Evolutionary conservation across 2,888 invertebrate genomes (phyloP), one percentile per base, ranked within the genome.

Genomic region (Oeneis ivallda): DNA sequence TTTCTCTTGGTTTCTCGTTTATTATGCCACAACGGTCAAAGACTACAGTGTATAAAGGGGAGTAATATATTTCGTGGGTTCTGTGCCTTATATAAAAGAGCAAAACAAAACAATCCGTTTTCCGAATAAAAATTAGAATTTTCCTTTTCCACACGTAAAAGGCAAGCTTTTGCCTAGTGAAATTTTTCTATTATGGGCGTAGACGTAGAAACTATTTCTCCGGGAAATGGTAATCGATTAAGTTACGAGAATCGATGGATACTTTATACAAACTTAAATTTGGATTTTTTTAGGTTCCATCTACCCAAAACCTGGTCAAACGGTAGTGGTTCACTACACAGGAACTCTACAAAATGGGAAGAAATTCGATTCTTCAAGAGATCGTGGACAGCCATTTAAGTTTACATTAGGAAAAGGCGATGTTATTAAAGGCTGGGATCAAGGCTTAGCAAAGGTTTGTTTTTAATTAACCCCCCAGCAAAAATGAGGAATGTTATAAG

Each of bases 401-500:
- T 99, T 99, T 89, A 96, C 94, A 72, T 94, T 99, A 76, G 99
- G 99, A 58, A 95, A 94, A 83, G 98, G 98, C 37, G 98, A 99
- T 87, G 99, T 99, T n/a, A 99, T 99, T 79, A 96, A 96, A 86
- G 99, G 98, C 34, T 98, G 98, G 98, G 99, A 99, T 84, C 96
- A 98, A 86, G 99, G 99, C 70, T 95, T 99, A 70, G 96, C 97
- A 68, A 96, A 96, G 93, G 96, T 96, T 86, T 83, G 71, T 19
- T 26, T 37, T 62, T 47, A 52, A n/a, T n/a, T n/a, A n/a, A n/a
- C n/a, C n/a, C n/a, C n/a, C n/a, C n/a, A n/a, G n/a, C n/a, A n/a
- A n/a, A n/a, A n/a, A n/a, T n/a, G n/a, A n/a, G n/a, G n/a, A n/a
- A n/a, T n/a, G n/a, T n/a, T n/a, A n/a, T n/a, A n/a, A n/a, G n/a